Percentiles rank a stretch among this genome's conserved stretches.
These are phyloP conservation scores for Ephestia elutella DNA, from an alignment of 1,140 invertebrate species.

Conservation along the genomic window DNA sequence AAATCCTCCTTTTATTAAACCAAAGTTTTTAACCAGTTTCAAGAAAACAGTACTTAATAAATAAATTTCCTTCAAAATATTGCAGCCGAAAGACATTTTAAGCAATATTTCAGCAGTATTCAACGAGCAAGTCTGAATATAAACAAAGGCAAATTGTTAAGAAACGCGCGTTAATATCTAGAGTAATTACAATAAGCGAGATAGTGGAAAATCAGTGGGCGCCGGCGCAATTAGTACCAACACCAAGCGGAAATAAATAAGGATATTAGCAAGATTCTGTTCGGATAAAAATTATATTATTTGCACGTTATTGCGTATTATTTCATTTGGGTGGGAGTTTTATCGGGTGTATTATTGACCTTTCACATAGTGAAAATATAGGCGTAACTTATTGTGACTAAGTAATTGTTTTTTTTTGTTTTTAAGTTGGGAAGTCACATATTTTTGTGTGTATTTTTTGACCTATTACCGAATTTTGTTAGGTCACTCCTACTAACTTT, in stretches of 20 bases:
- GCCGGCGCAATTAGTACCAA: conserved; percentile 64
- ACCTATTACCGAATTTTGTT: no score
- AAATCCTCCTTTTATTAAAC: no score
- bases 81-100: not conserved
- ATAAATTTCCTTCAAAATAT: no score
- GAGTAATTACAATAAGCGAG: conserved; percentile 66
- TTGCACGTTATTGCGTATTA: conserved; percentile 18
- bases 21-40: no score
- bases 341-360: not conserved
- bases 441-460: no score
- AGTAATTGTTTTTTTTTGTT: no score
- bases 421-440: no score
- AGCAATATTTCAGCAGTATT: not conserved
- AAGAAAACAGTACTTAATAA: no score
- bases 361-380: not conserved
- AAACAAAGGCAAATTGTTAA: conserved; percentile 28
- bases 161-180: conserved; percentile 57
- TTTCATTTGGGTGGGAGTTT: not conserved
- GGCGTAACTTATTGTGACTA: not conserved
- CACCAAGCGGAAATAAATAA: conserved; percentile 70
- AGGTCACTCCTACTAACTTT: no score
- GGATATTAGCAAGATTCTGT: conserved; percentile 57
- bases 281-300: conserved; percentile 60
- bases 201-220: conserved; percentile 68
- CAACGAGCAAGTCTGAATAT: not conserved